Base-by-base conservation (phyloP, 2,888 invertebrate species). In the Meta bourneti region DNA sequence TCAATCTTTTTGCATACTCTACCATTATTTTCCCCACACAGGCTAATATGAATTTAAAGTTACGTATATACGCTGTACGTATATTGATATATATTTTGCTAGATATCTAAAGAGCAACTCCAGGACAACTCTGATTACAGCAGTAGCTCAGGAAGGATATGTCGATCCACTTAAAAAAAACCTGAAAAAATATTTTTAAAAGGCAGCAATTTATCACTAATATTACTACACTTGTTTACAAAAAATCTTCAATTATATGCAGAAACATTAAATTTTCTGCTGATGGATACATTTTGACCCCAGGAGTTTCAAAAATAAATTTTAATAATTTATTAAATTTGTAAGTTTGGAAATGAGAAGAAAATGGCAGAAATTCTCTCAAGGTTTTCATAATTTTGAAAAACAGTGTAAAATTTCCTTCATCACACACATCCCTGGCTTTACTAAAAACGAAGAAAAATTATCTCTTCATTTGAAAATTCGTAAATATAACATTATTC, bases 51-150 rank as follows among this genome's bases (percentile, higher is more conserved):
- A 77, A 81, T 91, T 91, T 77, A 8, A 87, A 87, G 72, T 91
- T 91, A 91, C 91, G 91, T 91, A 91, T 91, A 87, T 83, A 91
- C 82, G 91, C 83, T 87, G 81, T 91, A 91, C 91, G 91, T 91
- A 91, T 91, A 81, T 87, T 91, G 91, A 83, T 87, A 87, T 83
- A 86, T 82, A 34, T 52, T 91, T 77, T 77, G 19, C 78, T 87
- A 88, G 16, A 34, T n/a, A 81, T 81, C 80, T 88, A 88, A 2
- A 85, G 90, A 90, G 90, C 90, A 80, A 80, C 90, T 51, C 80
- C 48, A 85, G 90, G 85, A 84, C 90, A 80, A 80, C 90, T 69
- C 80, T 51, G 78, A n/a, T 90, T 49, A 90, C 85, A 79, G 90
- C 80, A 84, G 75, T 85, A 85, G 90, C 90, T 90, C 84, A 79